Evolutionary conservation across 2,888 invertebrate species (phyloP).

Genomic region (Metacarcinus magister): DNA sequence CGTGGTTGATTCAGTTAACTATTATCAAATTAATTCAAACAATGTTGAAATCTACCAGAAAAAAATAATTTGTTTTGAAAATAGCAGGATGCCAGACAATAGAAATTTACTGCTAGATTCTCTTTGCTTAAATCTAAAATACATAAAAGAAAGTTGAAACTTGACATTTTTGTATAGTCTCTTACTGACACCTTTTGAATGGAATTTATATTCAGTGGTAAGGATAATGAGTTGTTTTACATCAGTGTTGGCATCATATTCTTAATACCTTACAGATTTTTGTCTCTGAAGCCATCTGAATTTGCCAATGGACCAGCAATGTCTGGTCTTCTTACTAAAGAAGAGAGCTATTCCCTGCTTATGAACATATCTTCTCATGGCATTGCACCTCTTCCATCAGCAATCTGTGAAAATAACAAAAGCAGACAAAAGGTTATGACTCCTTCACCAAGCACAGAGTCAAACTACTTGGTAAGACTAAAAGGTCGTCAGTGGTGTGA

Average conservation of each 20-base stretch:
- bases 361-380: constrained; percentile 92
- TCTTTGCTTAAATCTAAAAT: too few relatives aligned
- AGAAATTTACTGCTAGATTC: too few relatives aligned
- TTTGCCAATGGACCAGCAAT: constrained; percentile 93
- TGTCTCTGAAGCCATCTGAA: constrained; percentile 91
- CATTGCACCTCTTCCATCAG: constrained; percentile 82
- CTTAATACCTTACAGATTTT: constrained; percentile 84
- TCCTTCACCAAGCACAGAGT: background rate
- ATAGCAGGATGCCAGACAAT: too few relatives aligned
- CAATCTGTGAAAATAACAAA: constrained; percentile 69
- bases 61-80: too few relatives aligned
- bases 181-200: background rate
- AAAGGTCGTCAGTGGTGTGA: constrained; percentile 63
- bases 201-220: background rate
- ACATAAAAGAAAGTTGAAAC: too few relatives aligned
- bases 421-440: constrained; percentile 61
- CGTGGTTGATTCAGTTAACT: too few relatives aligned
- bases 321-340: constrained; percentile 89
- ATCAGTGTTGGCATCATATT: background rate
- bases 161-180: background rate
- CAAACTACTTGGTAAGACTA: constrained; percentile 26
- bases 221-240: background rate
- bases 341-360: constrained; percentile 92
- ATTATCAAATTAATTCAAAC: too few relatives aligned
- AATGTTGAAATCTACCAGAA: too few relatives aligned